Evolutionary conservation across 1,140 invertebrate species (phyloP).

Genomic region (Conus betulinus): DNA sequence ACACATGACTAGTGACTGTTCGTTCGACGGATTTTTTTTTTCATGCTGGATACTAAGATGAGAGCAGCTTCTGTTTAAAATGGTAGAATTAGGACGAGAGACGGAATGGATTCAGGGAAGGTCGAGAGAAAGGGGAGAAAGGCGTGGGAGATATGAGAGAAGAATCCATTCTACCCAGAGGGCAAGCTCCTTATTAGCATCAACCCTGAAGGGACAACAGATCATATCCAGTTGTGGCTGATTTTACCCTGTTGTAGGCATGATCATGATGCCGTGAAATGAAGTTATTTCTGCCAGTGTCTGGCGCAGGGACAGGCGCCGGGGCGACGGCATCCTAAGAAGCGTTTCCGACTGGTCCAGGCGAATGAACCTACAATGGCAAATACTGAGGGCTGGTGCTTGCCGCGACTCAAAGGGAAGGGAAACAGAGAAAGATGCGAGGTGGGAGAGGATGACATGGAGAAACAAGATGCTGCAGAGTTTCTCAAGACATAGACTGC

Average conservation of each 20-base stretch:
- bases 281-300: conserved; percentile 14
- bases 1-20: too few species aligned
- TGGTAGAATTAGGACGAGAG: too few species aligned
- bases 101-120: too few species aligned
- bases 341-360: neutral
- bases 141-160: too few species aligned
- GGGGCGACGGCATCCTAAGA: neutral
- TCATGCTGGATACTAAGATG: too few species aligned
- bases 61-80: too few species aligned
- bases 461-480: neutral
- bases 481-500: too few species aligned
- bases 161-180: neutral
- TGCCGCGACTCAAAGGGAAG: neutral
- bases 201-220: neutral
- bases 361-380: neutral
- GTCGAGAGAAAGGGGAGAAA: too few species aligned
- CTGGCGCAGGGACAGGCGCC: neutral
- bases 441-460: neutral
- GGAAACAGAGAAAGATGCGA: neutral
- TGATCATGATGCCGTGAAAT: conserved; percentile 3
- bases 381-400: neutral
- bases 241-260: neutral
- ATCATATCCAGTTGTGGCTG: neutral
- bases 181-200: neutral
- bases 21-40: too few species aligned